A percentile compares a stretch with the other conserved stretches of the same genome.
phyloP scores from a whole-genome alignment of 1,140 invertebrate species.

The Andrena cerasifolii region DNA sequence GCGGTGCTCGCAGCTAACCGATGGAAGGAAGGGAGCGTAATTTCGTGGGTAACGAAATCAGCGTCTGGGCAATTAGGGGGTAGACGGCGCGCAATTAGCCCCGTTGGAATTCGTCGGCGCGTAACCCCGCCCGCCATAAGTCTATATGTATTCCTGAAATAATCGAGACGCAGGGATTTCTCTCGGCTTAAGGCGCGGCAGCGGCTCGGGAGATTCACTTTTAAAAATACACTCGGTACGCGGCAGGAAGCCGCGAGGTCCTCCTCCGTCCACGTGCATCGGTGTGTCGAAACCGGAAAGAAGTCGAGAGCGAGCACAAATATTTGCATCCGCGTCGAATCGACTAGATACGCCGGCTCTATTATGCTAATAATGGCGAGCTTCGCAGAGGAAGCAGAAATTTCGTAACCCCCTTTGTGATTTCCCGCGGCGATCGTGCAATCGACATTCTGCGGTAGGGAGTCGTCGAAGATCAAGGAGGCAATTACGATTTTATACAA shows the following conservation, averaged over 20 bases:
- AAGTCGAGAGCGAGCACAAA: background rate
- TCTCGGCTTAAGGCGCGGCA: slow-evolving; percentile 37
- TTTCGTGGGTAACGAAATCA: too few species aligned
- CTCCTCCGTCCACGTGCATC: slow-evolving; percentile 8
- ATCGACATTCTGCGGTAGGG: background rate
- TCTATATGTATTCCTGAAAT: slow-evolving; percentile 55
- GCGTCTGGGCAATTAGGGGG: too few species aligned
- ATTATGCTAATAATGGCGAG: slow-evolving; percentile 6
- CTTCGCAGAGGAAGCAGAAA: background rate
- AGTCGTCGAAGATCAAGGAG: too few species aligned
- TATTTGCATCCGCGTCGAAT: slow-evolving; percentile 19
- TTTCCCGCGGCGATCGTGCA: background rate
- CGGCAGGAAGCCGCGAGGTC: background rate
- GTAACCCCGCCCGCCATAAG: too few species aligned
- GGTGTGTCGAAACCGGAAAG: slow-evolving; percentile 21
- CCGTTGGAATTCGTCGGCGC: too few species aligned
- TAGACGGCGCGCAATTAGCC: too few species aligned
- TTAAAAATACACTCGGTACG: slow-evolving; percentile 68
- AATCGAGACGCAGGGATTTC: slow-evolving; percentile 38
- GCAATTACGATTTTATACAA: too few species aligned
- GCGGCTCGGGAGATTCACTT: slow-evolving; percentile 66
- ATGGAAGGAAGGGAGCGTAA: background rate
- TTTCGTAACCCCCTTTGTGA: background rate
- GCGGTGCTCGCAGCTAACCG: too few species aligned
- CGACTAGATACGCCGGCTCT: background rate